Conservation (phyloP, 2,797 vertebrate species). For the Fistularia tabacaria region DNA sequence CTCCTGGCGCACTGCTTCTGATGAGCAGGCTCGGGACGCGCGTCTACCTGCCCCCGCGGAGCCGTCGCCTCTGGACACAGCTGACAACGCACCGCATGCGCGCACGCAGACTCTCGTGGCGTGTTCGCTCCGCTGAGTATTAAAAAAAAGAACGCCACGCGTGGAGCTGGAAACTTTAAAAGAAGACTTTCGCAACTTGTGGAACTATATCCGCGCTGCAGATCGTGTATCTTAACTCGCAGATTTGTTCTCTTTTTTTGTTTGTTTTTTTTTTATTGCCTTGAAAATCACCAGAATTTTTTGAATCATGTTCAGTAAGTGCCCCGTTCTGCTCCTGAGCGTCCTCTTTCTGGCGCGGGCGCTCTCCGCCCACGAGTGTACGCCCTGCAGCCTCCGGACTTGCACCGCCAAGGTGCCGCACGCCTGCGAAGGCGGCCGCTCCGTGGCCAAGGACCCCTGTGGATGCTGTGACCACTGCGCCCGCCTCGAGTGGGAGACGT, state of each 20-base stretch:
- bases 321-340: conserved; percentile 47
- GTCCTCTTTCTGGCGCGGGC: conserved; percentile 59
- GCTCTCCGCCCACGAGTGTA: conserved; percentile 64
- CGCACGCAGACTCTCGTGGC: too few species aligned
- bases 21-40: conserved; percentile 27
- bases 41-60: conserved; percentile 30
- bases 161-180: too few species aligned
- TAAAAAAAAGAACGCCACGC: too few species aligned
- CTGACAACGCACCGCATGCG: conserved; percentile 2
- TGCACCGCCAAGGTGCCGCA: conserved; percentile 57
- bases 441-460: conserved; percentile 71
- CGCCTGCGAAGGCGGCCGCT: conserved; percentile 68
- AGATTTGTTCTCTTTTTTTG: conserved; percentile 12
- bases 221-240: background rate
- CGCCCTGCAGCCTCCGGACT: conserved; percentile 68
- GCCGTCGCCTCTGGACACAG: conserved; percentile 31
- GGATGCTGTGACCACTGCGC: conserved; percentile 77
- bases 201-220: background rate
- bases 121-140: too few species aligned
- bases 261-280: conserved; percentile 22
- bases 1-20: conserved; percentile 6
- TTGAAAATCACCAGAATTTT: conserved; percentile 14
- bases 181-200: conserved; percentile 4
- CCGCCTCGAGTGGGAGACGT: conserved; percentile 75
- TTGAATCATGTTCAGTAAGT: conserved; percentile 62